phyloP scores from a whole-genome alignment of 2,888 invertebrate genomes.

The Apotomis turbidana region DNA sequence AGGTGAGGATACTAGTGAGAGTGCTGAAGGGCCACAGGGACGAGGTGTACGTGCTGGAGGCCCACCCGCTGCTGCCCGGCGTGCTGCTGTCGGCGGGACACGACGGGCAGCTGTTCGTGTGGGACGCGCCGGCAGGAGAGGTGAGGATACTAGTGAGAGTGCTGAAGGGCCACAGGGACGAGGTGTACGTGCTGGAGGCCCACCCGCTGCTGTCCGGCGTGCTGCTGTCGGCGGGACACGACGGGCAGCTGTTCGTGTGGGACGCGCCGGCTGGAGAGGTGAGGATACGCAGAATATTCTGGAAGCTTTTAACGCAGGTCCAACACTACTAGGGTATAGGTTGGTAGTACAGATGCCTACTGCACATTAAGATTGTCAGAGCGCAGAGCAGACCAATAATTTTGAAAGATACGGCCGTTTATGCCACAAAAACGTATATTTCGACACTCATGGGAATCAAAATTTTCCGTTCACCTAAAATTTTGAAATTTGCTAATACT shows the following conservation, averaged over 20 bases:
- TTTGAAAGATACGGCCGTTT: too few species aligned
- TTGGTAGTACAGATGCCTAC: too few species aligned
- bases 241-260: slow-evolving; percentile 95
- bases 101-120: slow-evolving; percentile 95
- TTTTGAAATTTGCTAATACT: too few species aligned
- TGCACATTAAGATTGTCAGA: too few species aligned
- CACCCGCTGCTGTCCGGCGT: slow-evolving; percentile 93
- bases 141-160: slow-evolving; percentile 36
- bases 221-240: slow-evolving; percentile 97
- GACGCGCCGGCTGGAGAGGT: slow-evolving; percentile 80
- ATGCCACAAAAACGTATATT: too few species aligned
- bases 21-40: slow-evolving; percentile 70
- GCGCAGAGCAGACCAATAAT: too few species aligned
- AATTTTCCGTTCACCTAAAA: too few species aligned
- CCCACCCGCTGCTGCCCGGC: slow-evolving; percentile 92
- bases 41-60: slow-evolving; percentile 96
- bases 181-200: slow-evolving; percentile 96
- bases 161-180: slow-evolving; percentile 81
- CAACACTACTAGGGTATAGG: too few species aligned
- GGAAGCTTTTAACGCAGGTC: too few species aligned
- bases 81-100: slow-evolving; percentile 97
- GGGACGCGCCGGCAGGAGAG: slow-evolving; percentile 85
- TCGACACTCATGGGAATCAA: too few species aligned
- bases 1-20: slow-evolving; percentile 43
- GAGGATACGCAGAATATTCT: neutral